phyloP scores from a whole-genome alignment of 2,797 vertebrate species.

The Poecilia wingei region DNA sequence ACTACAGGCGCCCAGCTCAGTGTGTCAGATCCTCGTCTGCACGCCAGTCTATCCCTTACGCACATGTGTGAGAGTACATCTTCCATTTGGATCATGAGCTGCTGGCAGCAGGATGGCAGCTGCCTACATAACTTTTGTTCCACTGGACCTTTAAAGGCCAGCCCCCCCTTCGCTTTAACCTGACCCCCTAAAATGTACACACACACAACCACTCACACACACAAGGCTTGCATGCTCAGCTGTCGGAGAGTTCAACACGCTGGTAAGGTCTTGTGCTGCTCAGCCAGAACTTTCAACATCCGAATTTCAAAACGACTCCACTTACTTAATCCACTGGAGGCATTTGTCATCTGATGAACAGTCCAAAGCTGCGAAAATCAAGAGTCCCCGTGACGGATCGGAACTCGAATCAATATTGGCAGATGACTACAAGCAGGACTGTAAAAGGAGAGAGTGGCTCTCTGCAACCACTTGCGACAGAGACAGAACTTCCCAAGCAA shows the following conservation, averaged over 20 bases:
- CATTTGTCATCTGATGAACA: conserved; percentile 28
- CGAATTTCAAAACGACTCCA: conserved; percentile 33
- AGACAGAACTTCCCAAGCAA: conserved; percentile 72
- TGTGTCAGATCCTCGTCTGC: conserved; percentile 59
- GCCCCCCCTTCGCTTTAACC: conserved; percentile 13
- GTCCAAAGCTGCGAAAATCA: conserved; percentile 28
- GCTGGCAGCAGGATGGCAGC: conserved; percentile 71
- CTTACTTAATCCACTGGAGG: conserved; percentile 12
- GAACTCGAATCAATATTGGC: conserved; percentile 3
- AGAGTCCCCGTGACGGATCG: conserved; percentile 15
- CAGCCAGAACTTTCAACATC: conserved; percentile 30
- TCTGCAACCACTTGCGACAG: conserved; percentile 42
- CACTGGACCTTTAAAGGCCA: conserved; percentile 42
- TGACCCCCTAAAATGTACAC: conserved; percentile 41
- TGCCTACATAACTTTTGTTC: conserved; percentile 82
- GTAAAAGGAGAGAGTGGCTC: conserved; percentile 48
- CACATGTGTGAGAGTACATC: conserved; percentile 60
- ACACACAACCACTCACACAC: conserved; percentile 25
- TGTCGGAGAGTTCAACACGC: conserved; percentile 70
- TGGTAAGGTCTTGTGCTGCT: conserved; percentile 60
- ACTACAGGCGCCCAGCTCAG: conserved; percentile 39
- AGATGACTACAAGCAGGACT: conserved; percentile 16
- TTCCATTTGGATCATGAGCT: conserved; percentile 66
- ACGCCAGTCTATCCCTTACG: conserved; percentile 33
- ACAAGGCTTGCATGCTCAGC: conserved; percentile 68